Conservation (phyloP, 2,113 vertebrate genomes). For the Leuciscus idus region DNA sequence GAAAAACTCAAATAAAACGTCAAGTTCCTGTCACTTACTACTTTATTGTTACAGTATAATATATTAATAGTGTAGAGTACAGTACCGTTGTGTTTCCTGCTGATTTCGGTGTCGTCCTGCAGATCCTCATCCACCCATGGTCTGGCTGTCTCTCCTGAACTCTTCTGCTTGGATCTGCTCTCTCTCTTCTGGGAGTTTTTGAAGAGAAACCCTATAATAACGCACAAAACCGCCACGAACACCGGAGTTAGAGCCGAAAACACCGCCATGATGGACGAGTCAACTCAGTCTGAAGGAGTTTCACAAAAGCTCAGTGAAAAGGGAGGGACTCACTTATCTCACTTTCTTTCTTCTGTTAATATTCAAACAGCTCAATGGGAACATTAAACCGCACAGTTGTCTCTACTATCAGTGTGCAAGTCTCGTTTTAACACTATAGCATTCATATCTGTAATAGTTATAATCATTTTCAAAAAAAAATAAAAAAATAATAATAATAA, state of each 20-base stretch:
- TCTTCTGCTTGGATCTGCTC: background rate
- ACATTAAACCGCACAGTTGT: background rate
- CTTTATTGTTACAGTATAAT: background rate
- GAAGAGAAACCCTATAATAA: slow-evolving; percentile 79
- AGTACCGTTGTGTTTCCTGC: slow-evolving; percentile 76
- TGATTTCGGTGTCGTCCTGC: slow-evolving; percentile 78
- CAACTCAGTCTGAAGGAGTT: background rate
- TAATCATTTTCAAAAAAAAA: too few relatives aligned
- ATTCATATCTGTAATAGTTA: background rate
- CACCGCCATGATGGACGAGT: slow-evolving; percentile 73
- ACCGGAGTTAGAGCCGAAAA: slow-evolving; percentile 82
- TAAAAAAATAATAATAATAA: too few relatives aligned
- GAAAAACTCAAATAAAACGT: background rate
- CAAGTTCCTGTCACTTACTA: background rate
- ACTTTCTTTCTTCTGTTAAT: slow-evolving; percentile 44
- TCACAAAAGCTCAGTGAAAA: background rate
- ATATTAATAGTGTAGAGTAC: background rate
- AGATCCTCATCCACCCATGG: slow-evolving; percentile 87
- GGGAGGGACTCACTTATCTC: slow-evolving; percentile 13
- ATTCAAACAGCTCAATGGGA: slow-evolving; percentile 33
- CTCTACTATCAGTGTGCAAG: too few relatives aligned
- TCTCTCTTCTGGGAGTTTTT: slow-evolving; percentile 61
- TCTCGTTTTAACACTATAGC: too few relatives aligned
- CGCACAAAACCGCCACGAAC: slow-evolving; percentile 81
- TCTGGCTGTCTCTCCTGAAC: slow-evolving; percentile 3